Conservation (phyloP, 1,140 invertebrate species). For the Probaryconus sp. region DNA sequence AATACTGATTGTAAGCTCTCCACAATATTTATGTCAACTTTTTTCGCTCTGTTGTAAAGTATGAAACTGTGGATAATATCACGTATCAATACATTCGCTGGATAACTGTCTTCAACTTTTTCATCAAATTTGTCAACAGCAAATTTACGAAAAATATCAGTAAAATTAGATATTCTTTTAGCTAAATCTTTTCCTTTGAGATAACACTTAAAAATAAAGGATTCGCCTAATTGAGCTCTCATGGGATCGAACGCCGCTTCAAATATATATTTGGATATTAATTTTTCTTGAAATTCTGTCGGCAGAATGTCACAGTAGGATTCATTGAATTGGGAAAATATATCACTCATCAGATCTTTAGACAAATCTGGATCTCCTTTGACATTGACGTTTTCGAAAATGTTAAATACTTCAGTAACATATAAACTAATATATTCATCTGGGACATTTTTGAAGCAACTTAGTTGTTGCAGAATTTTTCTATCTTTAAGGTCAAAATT, state of each 20-base stretch:
- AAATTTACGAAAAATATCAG: not conserved
- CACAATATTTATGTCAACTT: slow-evolving; percentile 1
- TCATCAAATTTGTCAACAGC: not conserved
- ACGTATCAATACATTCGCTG: not conserved
- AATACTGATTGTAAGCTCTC: slow-evolving; percentile 13
- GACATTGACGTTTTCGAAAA: slow-evolving; percentile 5
- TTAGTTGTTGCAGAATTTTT: slow-evolving; percentile 13
- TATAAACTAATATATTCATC: slow-evolving; percentile 52
- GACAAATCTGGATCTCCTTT: slow-evolving; percentile 9
- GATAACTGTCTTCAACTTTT: not conserved
- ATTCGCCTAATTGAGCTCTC: not conserved
- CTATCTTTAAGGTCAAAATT: slow-evolving; percentile 43
- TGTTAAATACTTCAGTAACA: not conserved
- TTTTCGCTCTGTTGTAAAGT: no score
- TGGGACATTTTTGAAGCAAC: slow-evolving; percentile 22
- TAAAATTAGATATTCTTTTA: slow-evolving; percentile 4
- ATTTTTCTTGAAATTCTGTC: slow-evolving; percentile 4
- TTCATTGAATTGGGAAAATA: not conserved
- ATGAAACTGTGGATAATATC: not conserved
- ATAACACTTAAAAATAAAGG: slow-evolving; percentile 5
- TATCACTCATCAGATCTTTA: not conserved
- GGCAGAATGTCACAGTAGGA: not conserved
- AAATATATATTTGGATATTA: slow-evolving; percentile 31
- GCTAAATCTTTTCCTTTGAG: not conserved
- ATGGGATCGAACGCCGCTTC: not conserved